Base-by-base conservation (phyloP, 2,797 vertebrate genomes). In the Nannoperca australis region DNA sequence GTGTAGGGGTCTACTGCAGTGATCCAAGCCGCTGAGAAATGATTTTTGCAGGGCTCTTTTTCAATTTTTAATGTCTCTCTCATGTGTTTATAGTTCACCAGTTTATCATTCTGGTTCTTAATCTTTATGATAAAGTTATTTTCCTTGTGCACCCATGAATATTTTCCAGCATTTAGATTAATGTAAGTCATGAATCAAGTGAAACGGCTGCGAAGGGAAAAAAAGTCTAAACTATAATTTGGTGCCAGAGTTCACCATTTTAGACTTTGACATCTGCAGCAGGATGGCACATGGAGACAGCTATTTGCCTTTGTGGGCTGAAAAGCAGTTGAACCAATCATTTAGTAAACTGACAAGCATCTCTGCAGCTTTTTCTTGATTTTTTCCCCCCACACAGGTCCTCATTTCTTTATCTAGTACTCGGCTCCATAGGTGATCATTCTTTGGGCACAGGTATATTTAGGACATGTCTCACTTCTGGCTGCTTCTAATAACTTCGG, bases 11-110 rank as follows among this genome's bases (percentile, higher is more conserved):
- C 30, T 49, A 22, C 49, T 59, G 67, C 64, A 27, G 72, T 38
- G 4, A 77, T 82, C 66, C 30, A 20, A 62, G 78, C 14, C 1
- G 53, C 78, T 75, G 60, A 69, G 60, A 67, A 71, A 85, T 70
- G 0, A 0, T 69, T 80, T 81, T 77, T 75, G 14, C 55, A 32
- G n/a, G 34, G 34, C 49, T 70, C 32, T 54, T 73, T 73, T 83
- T 76, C 7, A 67, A 70, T 79, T 76, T 79, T 83, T 73, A 81
- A 80, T 84, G 45, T 42, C 58, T 79, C 11, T 70, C 38, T 85
- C 66, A 65, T 82, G 62, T 81, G 70, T 81, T 85, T 76, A 71
- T 22, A 44, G 63, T 77, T 83, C 17, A 47, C 54, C 56, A 65
- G 53, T 80, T 85, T 74, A 63, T 89, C 38, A 82, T 79, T 78